Evolutionary conservation across 1,140 invertebrate genomes (phyloP).

Genomic region (Ylistrum balloti): DNA sequence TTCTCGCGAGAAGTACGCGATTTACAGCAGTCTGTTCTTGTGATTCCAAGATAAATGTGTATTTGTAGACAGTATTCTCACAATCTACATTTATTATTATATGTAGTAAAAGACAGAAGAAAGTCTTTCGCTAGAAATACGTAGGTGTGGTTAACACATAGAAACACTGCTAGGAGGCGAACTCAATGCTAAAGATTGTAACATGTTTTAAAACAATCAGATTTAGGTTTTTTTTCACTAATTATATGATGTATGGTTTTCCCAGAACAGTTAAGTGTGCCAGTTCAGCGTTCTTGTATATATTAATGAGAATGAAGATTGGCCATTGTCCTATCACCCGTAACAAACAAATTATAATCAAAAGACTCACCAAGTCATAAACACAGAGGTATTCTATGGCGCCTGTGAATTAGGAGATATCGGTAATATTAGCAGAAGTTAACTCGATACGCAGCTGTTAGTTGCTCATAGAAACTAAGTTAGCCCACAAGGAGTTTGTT

Average conservation of each 20-base stretch:
- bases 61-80: no score
- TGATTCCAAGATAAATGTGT: no score
- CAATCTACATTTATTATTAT: no score
- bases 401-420: background rate
- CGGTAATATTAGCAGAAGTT: background rate
- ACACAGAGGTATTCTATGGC: background rate
- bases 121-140: no score
- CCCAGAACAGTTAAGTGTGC: background rate
- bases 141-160: background rate
- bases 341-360: slow-evolving; percentile 23
- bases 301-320: slow-evolving; percentile 13
- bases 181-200: background rate
- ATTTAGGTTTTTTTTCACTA: background rate
- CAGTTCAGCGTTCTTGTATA: background rate
- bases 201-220: slow-evolving; percentile 32
- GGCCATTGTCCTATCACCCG: background rate
- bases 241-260: background rate
- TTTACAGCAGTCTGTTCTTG: no score
- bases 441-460: background rate
- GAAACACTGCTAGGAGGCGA: background rate
- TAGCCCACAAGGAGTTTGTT: background rate
- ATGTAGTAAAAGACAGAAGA: no score
- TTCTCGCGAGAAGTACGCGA: no score
- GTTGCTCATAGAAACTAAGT: background rate
- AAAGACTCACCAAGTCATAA: background rate